Evolutionary conservation across 1,140 invertebrate species (phyloP), one percentile per base, ranked within the genome.

Genomic region (Euura saliciscinereae): DNA sequence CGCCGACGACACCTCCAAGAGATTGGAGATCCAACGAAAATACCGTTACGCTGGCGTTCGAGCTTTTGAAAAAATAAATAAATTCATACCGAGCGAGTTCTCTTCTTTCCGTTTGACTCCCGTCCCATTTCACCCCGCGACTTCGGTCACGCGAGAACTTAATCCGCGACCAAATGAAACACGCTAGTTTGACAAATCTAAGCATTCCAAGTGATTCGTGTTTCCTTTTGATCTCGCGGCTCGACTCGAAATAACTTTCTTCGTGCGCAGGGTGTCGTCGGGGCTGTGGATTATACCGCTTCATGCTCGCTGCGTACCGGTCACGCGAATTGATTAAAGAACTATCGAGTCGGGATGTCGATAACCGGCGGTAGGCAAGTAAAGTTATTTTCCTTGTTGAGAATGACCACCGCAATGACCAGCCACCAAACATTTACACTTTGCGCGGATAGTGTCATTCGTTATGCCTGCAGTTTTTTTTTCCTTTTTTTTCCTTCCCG

Each of bases 91-190:
- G 13, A 8, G 51, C 51, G 13, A 59, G 3, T 0, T 28, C 28
- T 28, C 28, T 28, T 28, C 28, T 28, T 28, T 1, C 28, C 28
- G 28, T 28, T 28, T 28, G 28, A 28, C 28, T 28, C 28, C 28
- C 28, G 28, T 28, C 28, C 28, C 28, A 28, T 28, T 28, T 28
- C 28, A 28, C 28, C 28, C 28, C 28, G 28, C 28, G 28, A 28
- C 28, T 28, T 28, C 1, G 28, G 51, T 59, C 8, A 59, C 8
- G 8, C 51, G 6, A 70, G 71, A 75, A 75, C 77, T 75, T 78
- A 78, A 78, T 77, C 77, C 75, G 65, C 65, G 74, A 70, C 71
- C 74, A 78, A 78, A 78, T 78, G 72, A 78, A 78, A 78, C 77
- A 71, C 51, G 51, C 67, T 65, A 67, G 69, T 69, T 66, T 72